phyloP scores from a whole-genome alignment of 2,797 vertebrate genomes.

The Enteromius thamalakanensis region DNA sequence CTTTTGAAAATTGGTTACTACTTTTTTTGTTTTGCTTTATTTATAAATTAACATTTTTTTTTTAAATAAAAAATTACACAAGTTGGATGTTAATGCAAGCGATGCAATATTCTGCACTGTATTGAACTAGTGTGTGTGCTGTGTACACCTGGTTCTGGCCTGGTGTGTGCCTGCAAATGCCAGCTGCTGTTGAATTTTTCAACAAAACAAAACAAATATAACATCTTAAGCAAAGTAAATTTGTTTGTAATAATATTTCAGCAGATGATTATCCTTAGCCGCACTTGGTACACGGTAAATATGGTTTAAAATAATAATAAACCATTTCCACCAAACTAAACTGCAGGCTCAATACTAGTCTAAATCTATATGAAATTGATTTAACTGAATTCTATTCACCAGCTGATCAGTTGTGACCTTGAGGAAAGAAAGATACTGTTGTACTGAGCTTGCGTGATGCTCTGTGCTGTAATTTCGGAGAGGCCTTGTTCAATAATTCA shows the following conservation, averaged over 20 bases:
- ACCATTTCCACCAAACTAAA: background rate
- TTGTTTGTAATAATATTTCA: background rate
- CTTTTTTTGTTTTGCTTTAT: no score
- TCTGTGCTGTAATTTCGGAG: constrained; percentile 20
- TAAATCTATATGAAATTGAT: background rate
- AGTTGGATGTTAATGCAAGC: background rate
- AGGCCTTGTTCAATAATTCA: constrained; percentile 55
- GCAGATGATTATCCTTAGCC: background rate
- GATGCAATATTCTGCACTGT: background rate
- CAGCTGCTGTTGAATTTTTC: background rate
- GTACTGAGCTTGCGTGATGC: background rate
- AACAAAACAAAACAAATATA: background rate
- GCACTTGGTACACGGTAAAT: background rate
- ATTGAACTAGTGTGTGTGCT: background rate
- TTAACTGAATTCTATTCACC: background rate
- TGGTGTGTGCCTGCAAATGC: background rate
- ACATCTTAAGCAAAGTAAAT: background rate
- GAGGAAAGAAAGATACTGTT: background rate
- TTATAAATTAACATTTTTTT: no score
- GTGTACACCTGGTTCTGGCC: background rate
- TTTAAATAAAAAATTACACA: background rate
- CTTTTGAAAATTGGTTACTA: no score
- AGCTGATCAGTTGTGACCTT: background rate
- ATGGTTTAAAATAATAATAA: background rate
- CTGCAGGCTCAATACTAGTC: background rate